Percentiles rank a stretch among this genome's conserved stretches.
Evolutionary conservation across 2,113 vertebrate genomes (phyloP).

Genomic region (Colinus virginianus): DNA sequence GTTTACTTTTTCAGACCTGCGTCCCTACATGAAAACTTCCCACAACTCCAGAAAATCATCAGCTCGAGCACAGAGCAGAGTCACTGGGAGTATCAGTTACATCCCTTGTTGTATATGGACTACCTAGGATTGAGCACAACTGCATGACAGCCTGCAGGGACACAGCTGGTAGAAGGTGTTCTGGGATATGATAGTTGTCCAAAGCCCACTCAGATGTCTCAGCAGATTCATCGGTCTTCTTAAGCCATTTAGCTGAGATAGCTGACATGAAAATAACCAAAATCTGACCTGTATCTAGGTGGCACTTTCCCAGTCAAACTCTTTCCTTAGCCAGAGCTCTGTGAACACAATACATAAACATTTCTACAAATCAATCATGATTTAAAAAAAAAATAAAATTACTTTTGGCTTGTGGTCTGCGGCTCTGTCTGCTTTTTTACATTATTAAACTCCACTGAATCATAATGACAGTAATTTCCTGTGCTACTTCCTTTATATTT

Average conservation of each 20-base stretch:
- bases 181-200: too few species aligned
- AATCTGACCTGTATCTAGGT: neutral
- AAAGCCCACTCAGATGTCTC: neutral
- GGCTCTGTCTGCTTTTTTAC: neutral
- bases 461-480: neutral
- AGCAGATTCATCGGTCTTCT: neutral
- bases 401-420: neutral
- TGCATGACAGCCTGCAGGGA: neutral
- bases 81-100: neutral
- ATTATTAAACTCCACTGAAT: neutral
- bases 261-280: neutral
- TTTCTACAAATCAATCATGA: neutral
- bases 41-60: neutral
- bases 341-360: neutral
- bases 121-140: neutral
- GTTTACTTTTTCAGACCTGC: neutral
- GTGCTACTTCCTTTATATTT: neutral
- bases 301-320: neutral
- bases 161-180: neutral
- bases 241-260: neutral
- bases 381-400: neutral
- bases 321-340: neutral
- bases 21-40: neutral
- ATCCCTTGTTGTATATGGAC: neutral
- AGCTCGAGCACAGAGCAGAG: neutral